Base-by-base conservation (phyloP, 2,888 invertebrate genomes). In the Ophion ellenae region DNA sequence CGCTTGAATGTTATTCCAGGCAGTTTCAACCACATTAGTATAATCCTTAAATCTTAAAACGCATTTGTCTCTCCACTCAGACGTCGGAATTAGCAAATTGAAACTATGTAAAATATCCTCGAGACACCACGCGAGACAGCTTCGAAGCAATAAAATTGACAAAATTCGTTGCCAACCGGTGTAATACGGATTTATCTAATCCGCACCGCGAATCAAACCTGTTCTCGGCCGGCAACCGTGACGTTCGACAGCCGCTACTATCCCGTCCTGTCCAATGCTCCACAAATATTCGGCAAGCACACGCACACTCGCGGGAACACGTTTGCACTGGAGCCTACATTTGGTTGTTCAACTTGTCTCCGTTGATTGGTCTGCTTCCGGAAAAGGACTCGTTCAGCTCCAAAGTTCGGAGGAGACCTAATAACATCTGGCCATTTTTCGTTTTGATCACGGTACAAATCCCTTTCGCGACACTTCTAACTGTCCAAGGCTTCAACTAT, bases 171-270 rank as follows among this genome's bases (percentile, higher is more conserved):
- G 67, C 53, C 45, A 63, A 63, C 64, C 45, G 64, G 74, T 64
- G 64, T 70, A 78, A 66, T 74, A 78, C 69, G 64, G 69, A 63
- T 85, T 78, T 74, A 85, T 79, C 82, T 82, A 82, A 79, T 79
- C 78, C 78, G 17, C n/a, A 63, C 64, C 2, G 24, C 74, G 63
- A 82, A 74, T 82, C 70, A 79, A 85, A 74, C 79, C 67, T 70
- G 78, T 85, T 64, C 59, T 32, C 45, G 61, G 9, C 64, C n/a
- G 45, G 70, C 66, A 82, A 79, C 71, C 66, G 79, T 82, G 79
- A 82, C 82, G 85, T 81, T 73, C 47, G 70, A 73, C n/a, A 63
- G 53, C 69, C 70, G 32, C 36, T 70, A 59, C 40, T 59, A 63
- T 32, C 32, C 9, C 63, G 36, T 47, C 47, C 47, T 79, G 63